Percentiles rank a stretch among this genome's conserved stretches.
Conservation (phyloP, 2,113 vertebrate genomes). For the Mirounga angustirostris region DNA sequence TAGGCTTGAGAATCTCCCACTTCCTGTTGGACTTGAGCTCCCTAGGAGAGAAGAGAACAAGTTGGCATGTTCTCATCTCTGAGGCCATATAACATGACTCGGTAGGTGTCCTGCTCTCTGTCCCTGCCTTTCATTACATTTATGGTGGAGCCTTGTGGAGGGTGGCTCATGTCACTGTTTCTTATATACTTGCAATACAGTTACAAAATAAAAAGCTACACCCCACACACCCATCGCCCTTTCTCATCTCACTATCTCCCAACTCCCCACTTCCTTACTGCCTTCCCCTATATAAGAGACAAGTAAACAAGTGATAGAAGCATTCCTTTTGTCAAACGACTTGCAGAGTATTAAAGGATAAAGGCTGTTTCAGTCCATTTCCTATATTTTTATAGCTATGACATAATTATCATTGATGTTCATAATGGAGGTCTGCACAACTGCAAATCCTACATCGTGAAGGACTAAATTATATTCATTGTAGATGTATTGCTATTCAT, state of each 20-base stretch:
- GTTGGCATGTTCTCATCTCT: not conserved
- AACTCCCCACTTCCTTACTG: not conserved
- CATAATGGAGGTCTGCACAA: not conserved
- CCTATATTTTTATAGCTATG: conserved; percentile 48
- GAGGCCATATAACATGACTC: not conserved
- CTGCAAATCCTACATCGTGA: not conserved
- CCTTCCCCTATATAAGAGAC: not conserved
- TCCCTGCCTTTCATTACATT: not conserved
- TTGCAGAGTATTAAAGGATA: not conserved
- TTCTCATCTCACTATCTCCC: not conserved
- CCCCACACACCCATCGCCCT: not conserved
- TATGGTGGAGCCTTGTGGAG: not conserved
- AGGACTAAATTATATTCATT: conserved; percentile 43
- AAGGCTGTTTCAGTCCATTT: conserved; percentile 4
- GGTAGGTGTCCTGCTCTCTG: not conserved
- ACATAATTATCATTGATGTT: conserved; percentile 46
- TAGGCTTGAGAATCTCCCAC: not conserved
- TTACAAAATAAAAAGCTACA: not conserved
- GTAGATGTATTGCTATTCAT: not conserved
- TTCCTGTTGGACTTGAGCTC: not conserved
- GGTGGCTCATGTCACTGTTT: not conserved
- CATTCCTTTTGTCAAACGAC: not conserved
- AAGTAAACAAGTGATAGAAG: not conserved
- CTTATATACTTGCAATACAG: not conserved
- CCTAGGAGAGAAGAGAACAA: not conserved